phyloP scores from a whole-genome alignment of 2,888 invertebrate species.

The Eutolmus rufibarbis region DNA sequence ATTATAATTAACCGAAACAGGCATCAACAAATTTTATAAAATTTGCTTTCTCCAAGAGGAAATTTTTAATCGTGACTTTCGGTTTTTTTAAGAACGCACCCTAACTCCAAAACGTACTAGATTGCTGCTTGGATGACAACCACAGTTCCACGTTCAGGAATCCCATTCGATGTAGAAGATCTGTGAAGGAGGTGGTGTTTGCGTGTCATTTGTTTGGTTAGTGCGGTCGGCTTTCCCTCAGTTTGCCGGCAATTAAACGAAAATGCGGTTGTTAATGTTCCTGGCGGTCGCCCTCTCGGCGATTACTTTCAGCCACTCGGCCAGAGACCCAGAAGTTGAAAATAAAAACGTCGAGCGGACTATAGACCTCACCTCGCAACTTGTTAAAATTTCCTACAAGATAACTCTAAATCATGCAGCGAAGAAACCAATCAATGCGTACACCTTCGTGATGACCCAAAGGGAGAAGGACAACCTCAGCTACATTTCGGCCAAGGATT shows the following conservation, averaged over 20 bases:
- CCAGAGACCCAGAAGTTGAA: conserved; percentile 67
- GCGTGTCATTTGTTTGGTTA: conserved; percentile 38
- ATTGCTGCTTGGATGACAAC: not conserved
- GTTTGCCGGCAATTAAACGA: conserved; percentile 4
- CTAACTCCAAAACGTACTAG: not conserved
- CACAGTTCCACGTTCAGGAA: conserved; percentile 17
- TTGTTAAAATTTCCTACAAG: conserved; percentile 82
- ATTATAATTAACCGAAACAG: not conserved
- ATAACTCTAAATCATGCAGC: conserved; percentile 85
- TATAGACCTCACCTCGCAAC: conserved; percentile 86
- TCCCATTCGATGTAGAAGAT: conserved; percentile 22
- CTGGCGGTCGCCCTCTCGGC: not conserved
- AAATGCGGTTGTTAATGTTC: not conserved
- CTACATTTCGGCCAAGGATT: conserved; percentile 76
- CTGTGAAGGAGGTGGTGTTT: conserved; percentile 22
- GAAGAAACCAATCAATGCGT: conserved; percentile 72
- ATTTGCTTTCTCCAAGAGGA: no score
- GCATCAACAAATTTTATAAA: not conserved
- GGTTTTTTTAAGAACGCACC: not conserved
- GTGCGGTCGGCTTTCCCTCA: not conserved
- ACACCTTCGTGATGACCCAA: conserved; percentile 72
- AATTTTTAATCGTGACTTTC: not conserved
- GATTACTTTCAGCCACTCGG: conserved; percentile 39
- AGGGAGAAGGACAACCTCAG: conserved; percentile 72
- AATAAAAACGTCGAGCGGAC: conserved; percentile 84